A percentile compares a stretch with the other conserved stretches of the same genome.
phyloP scores from a whole-genome alignment of 2,113 vertebrate species.

The Lota lota region DNA sequence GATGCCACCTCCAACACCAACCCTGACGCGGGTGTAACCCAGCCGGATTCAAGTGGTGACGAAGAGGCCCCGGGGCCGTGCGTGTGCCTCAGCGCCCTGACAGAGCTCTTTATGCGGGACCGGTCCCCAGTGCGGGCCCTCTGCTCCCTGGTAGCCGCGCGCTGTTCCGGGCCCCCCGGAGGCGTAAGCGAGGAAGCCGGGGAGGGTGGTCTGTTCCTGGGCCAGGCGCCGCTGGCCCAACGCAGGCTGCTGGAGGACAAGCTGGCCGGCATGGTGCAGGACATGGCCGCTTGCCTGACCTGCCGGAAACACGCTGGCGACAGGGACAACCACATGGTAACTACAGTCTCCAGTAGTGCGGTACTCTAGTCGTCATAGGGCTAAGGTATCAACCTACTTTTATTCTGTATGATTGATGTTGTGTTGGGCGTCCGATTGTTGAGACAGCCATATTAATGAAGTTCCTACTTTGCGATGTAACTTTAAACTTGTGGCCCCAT shows the following conservation, averaged over 20 bases:
- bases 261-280: conserved; percentile 49
- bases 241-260: conserved; percentile 59
- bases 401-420: neutral
- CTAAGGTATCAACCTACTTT: neutral
- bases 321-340: conserved; percentile 59
- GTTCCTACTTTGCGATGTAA: too few relatives aligned
- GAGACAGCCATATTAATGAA: too few relatives aligned
- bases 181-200: conserved; percentile 26
- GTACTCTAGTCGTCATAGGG: neutral
- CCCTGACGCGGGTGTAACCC: conserved; percentile 2
- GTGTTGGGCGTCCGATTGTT: too few relatives aligned
- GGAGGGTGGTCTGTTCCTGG: conserved; percentile 61
- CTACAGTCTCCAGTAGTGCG: conserved; percentile 3
- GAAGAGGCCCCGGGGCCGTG: conserved; percentile 39
- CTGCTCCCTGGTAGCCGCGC: conserved; percentile 61
- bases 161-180: conserved; percentile 54
- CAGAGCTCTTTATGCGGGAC: conserved; percentile 54
- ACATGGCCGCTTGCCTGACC: conserved; percentile 58
- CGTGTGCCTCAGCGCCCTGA: conserved; percentile 51
- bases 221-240: conserved; percentile 58
- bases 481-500: too few relatives aligned
- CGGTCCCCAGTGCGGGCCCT: conserved; percentile 48
- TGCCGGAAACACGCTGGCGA: conserved; percentile 47
- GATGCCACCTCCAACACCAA: neutral
- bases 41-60: conserved; percentile 9